Percentiles rank a stretch among this genome's conserved stretches.
Evolutionary conservation across 2,113 vertebrate genomes (phyloP).

Genomic region (Colistium nudipinnis): DNA sequence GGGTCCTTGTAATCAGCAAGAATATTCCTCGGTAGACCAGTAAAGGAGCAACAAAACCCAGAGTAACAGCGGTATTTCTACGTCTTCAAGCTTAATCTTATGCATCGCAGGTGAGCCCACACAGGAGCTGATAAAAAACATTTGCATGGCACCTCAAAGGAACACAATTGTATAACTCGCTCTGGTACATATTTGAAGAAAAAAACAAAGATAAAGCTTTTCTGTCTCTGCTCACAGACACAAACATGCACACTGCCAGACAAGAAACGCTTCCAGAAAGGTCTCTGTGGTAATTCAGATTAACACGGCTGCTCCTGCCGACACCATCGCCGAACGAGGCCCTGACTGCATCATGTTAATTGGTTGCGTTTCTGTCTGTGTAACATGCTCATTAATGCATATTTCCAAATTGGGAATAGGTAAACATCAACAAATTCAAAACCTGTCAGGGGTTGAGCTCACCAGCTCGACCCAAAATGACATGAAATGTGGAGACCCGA

Average conservation of each 20-base stretch:
- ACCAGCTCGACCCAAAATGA: slow-evolving; percentile 55
- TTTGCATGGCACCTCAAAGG: slow-evolving; percentile 28
- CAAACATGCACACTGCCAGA: neutral
- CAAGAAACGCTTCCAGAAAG: slow-evolving; percentile 25
- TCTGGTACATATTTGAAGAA: neutral
- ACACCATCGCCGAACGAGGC: slow-evolving; percentile 51
- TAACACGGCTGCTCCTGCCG: slow-evolving; percentile 18
- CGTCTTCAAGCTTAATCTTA: slow-evolving; percentile 37
- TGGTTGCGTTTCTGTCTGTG: slow-evolving; percentile 43
- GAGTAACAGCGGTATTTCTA: slow-evolving; percentile 32
- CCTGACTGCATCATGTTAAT: slow-evolving; percentile 61
- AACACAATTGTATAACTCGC: slow-evolving; percentile 1
- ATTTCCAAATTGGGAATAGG: slow-evolving; percentile 39
- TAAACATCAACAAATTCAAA: slow-evolving; percentile 60
- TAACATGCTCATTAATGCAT: slow-evolving; percentile 65
- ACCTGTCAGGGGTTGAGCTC: slow-evolving; percentile 53
- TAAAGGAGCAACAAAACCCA: slow-evolving; percentile 28
- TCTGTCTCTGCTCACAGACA: slow-evolving; percentile 8
- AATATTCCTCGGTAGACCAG: slow-evolving; percentile 15
- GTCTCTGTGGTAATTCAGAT: slow-evolving; percentile 31
- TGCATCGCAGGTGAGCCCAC: slow-evolving; percentile 44
- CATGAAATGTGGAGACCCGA: slow-evolving; percentile 32
- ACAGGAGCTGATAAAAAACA: slow-evolving; percentile 48
- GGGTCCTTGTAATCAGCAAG: slow-evolving; percentile 22
- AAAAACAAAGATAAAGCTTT: slow-evolving; percentile 36